phyloP scores from a whole-genome alignment of 2,797 vertebrate species.

The Melanotaenia trifasciata region DNA sequence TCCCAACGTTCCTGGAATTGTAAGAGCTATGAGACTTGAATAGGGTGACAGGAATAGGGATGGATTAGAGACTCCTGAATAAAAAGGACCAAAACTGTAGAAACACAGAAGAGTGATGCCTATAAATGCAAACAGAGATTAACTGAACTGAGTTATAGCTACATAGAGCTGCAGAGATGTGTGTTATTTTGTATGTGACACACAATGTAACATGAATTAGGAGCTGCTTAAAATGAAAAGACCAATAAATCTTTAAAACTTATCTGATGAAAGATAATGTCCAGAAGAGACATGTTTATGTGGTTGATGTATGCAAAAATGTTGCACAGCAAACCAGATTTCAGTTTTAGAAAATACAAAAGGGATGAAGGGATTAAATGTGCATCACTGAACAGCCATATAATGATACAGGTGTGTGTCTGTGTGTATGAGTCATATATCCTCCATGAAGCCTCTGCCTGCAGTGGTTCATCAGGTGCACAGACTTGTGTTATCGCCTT shows the following conservation, averaged over 20 bases:
- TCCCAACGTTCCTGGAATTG: too few species aligned
- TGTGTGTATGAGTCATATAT: constrained; percentile 48
- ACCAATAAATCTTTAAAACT: neutral
- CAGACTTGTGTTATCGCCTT: constrained; percentile 59
- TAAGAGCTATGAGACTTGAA: neutral
- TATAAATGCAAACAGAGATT: too few species aligned
- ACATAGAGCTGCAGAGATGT: neutral
- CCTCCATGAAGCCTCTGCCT: constrained; percentile 66
- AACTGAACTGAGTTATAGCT: too few species aligned
- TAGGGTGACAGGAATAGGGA: too few species aligned
- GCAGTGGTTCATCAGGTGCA: constrained; percentile 70
- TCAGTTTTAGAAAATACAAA: neutral
- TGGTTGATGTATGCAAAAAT: too few species aligned
- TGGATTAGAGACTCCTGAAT: too few species aligned
- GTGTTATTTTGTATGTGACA: too few species aligned
- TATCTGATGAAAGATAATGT: too few species aligned
- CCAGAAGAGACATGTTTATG: too few species aligned
- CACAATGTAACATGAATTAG: too few species aligned
- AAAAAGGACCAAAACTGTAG: neutral
- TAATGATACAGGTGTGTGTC: constrained; percentile 21
- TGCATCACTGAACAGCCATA: neutral
- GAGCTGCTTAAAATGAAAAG: too few species aligned
- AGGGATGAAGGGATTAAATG: neutral
- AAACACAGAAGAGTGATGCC: neutral
- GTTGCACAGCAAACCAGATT: neutral